These are phyloP conservation scores for Pagrus major DNA, from an alignment of 2,113 vertebrate genomes.

Conservation along the genomic window DNA sequence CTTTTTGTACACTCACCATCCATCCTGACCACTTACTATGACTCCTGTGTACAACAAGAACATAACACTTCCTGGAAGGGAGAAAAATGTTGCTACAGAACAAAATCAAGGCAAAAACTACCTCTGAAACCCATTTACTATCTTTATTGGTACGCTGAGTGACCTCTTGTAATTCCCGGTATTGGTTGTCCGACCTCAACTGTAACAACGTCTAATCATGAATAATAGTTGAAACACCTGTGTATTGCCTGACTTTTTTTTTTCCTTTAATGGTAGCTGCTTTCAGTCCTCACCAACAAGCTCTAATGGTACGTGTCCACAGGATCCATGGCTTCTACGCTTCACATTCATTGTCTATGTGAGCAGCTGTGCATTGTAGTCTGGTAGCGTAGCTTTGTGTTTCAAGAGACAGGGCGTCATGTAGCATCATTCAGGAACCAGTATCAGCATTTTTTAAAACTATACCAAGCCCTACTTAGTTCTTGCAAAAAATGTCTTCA, in stretches of 20 bases:
- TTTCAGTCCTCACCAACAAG: neutral
- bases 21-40: neutral
- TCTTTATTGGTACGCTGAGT: neutral
- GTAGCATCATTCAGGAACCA: too few species aligned
- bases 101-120: slow-evolving; percentile 23
- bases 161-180: neutral
- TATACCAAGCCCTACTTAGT: too few species aligned
- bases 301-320: too few species aligned
- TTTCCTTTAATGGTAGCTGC: neutral
- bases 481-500: too few species aligned
- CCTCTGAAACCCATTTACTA: neutral
- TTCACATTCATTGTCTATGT: too few species aligned
- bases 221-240: neutral
- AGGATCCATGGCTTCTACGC: too few species aligned
- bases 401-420: too few species aligned
- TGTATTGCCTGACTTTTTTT: neutral
- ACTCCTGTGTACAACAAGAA: neutral
- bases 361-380: too few species aligned
- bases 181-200: neutral
- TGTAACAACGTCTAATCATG: slow-evolving; percentile 19
- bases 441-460: too few species aligned
- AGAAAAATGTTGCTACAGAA: slow-evolving; percentile 13
- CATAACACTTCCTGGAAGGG: neutral
- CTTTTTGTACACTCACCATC: neutral
- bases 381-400: too few species aligned